Evolutionary conservation across 2,113 vertebrate genomes (phyloP).

Genomic region (Halichoeres trimaculatus): DNA sequence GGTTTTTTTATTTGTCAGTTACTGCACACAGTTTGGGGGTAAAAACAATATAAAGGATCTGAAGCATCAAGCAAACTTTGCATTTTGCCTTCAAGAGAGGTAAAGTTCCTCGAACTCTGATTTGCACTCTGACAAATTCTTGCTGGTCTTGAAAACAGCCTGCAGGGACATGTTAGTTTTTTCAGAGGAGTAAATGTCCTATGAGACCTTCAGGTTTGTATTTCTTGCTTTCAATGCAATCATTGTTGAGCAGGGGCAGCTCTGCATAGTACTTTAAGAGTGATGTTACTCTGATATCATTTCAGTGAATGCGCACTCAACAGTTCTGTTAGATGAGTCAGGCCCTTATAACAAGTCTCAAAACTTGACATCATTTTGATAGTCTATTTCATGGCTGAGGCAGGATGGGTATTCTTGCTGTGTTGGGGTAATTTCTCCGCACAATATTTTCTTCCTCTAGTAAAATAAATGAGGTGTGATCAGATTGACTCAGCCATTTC

Average conservation of each 20-base stretch:
- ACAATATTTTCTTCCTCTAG: too few relatives aligned
- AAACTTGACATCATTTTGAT: neutral
- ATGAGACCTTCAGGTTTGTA: neutral
- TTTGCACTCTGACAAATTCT: neutral
- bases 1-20: slow-evolving; percentile 28
- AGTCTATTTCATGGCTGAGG: neutral
- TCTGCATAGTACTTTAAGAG: neutral
- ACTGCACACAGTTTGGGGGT: slow-evolving; percentile 13
- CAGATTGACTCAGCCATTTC: too few relatives aligned
- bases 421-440: too few relatives aligned
- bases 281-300: neutral
- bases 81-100: neutral
- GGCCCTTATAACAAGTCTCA: neutral
- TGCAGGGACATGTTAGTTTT: neutral
- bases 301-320: neutral
- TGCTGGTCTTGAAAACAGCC: neutral
- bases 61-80: slow-evolving; percentile 1
- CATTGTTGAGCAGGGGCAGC: neutral
- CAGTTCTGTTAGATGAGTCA: neutral
- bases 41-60: slow-evolving; percentile 13
- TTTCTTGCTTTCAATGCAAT: neutral
- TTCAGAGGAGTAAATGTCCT: neutral
- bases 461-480: too few relatives aligned
- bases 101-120: neutral
- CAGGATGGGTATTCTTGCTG: too few relatives aligned